phyloP scores from a whole-genome alignment of 2,113 vertebrate genomes.

The Scomber colias region DNA sequence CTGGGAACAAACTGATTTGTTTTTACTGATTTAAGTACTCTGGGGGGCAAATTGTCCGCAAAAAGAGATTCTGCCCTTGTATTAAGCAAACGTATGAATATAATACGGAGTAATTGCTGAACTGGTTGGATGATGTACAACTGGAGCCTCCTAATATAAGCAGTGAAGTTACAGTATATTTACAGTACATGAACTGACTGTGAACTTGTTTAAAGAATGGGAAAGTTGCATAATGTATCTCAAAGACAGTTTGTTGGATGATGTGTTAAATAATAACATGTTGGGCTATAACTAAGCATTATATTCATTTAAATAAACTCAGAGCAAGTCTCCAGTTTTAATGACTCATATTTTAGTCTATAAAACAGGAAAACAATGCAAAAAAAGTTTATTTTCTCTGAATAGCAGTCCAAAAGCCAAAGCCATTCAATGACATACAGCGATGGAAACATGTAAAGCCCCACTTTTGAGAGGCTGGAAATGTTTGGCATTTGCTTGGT shows the following conservation, averaged over 20 bases:
- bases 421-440: too few species aligned
- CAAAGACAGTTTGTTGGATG: too few species aligned
- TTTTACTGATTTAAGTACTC: slow-evolving; percentile 21
- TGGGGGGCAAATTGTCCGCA: background rate
- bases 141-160: background rate
- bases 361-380: too few species aligned
- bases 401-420: too few species aligned
- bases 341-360: too few species aligned
- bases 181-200: background rate
- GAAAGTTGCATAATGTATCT: background rate
- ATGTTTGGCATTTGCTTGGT: background rate
- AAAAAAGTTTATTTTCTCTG: too few species aligned
- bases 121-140: slow-evolving; percentile 3
- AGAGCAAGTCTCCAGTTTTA: too few species aligned
- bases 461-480: too few species aligned
- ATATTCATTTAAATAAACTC: too few species aligned
- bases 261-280: too few species aligned
- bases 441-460: too few species aligned
- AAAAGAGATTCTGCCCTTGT: background rate
- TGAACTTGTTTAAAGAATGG: background rate
- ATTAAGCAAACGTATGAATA: background rate
- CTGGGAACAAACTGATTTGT: slow-evolving; percentile 8
- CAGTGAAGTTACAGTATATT: background rate
- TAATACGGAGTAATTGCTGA: background rate
- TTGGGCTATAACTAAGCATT: too few species aligned